phyloP scores from a whole-genome alignment of 2,888 invertebrate species.

The Athrips mouffetella region DNA sequence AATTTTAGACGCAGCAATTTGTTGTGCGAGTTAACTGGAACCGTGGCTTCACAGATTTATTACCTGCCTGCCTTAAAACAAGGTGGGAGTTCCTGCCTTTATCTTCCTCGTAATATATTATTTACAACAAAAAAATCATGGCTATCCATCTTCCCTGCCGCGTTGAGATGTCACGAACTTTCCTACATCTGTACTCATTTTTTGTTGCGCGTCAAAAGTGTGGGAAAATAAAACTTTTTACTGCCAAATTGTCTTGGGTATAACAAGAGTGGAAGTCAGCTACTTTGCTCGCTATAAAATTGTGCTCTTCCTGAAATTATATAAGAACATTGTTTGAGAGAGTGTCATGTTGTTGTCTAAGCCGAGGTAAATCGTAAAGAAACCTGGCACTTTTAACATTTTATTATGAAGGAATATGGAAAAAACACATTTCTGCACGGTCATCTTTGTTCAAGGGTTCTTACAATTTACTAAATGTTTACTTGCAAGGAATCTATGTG shows the following conservation, averaged over 20 bases:
- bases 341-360: slow-evolving; percentile 10
- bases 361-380: slow-evolving; percentile 11
- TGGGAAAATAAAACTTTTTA: slow-evolving; percentile 19
- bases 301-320: slow-evolving; percentile 5
- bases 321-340: slow-evolving; percentile 9
- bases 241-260: slow-evolving; percentile 21
- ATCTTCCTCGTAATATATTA: slow-evolving; percentile 50
- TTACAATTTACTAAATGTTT: too few species aligned
- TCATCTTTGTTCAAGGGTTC: too few species aligned
- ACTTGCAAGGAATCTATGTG: too few species aligned
- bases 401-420: too few species aligned
- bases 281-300: background rate
- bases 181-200: slow-evolving; percentile 33
- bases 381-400: too few species aligned
- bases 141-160: slow-evolving; percentile 41
- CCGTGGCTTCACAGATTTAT: slow-evolving; percentile 40
- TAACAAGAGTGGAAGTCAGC: background rate
- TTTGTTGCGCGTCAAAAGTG: slow-evolving; percentile 23
- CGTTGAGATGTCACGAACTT: slow-evolving; percentile 42
- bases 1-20: slow-evolving; percentile 50
- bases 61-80: slow-evolving; percentile 43
- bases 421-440: too few species aligned
- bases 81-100: slow-evolving; percentile 44
- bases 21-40: slow-evolving; percentile 41
- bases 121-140: slow-evolving; percentile 49